These are phyloP conservation scores for Hypothenemus hampei DNA, from an alignment of 1,140 invertebrate species.

Conservation along the genomic window DNA sequence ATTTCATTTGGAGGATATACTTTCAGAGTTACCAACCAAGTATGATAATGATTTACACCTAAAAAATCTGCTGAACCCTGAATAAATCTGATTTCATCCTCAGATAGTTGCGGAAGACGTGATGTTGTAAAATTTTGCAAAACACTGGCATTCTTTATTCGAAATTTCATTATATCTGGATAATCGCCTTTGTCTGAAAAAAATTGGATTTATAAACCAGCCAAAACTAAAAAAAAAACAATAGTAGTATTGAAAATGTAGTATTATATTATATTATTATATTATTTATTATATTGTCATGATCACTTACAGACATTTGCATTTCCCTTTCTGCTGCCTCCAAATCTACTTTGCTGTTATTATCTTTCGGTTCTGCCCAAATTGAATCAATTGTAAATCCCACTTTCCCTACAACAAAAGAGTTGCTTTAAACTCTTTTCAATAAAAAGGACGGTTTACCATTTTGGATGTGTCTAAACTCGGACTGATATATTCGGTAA, in stretches of 20 bases:
- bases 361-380: slow-evolving; percentile 47
- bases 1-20: slow-evolving; percentile 10
- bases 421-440: no score
- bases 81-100: slow-evolving; percentile 41
- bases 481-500: slow-evolving; percentile 34
- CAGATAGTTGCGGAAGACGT: slow-evolving; percentile 56
- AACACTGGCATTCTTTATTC: slow-evolving; percentile 50
- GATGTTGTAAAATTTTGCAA: slow-evolving; percentile 50
- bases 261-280: no score
- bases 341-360: slow-evolving; percentile 42
- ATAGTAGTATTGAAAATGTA: no score
- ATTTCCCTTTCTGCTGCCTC: slow-evolving; percentile 48
- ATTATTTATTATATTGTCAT: slow-evolving; percentile 28
- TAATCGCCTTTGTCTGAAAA: slow-evolving; percentile 49
- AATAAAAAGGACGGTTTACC: no score
- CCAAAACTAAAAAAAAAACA: slow-evolving; percentile 54
- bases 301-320: slow-evolving; percentile 42
- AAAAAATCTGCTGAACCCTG: slow-evolving; percentile 51
- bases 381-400: slow-evolving; percentile 49
- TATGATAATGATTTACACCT: slow-evolving; percentile 48
- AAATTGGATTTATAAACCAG: slow-evolving; percentile 56
- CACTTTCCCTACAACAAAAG: slow-evolving; percentile 45
- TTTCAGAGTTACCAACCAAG: slow-evolving; percentile 13
- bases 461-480: slow-evolving; percentile 30
- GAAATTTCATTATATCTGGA: slow-evolving; percentile 51